A percentile compares a stretch with the other conserved stretches of the same genome.
Conservation (phyloP, 2,113 vertebrate species). For the Symphodus melops region DNA sequence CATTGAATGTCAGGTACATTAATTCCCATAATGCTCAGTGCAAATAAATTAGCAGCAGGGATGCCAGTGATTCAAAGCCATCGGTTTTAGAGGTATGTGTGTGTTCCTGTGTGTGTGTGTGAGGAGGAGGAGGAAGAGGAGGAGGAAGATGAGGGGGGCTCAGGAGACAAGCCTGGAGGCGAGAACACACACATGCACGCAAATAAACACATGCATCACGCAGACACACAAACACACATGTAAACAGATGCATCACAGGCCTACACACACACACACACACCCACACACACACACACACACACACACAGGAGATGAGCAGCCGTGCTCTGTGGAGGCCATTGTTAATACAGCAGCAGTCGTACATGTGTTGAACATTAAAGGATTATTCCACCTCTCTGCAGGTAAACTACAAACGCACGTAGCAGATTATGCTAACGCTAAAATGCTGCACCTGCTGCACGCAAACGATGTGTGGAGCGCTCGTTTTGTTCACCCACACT, state of each 20-base stretch:
- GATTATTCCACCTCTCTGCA: constrained; percentile 26
- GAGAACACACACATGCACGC: constrained; percentile 79
- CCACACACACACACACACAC: constrained; percentile 27
- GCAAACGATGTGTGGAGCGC: not conserved
- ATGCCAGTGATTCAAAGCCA: constrained; percentile 94
- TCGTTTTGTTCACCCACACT: not conserved
- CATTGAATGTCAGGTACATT: constrained; percentile 95
- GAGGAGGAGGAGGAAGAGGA: constrained; percentile 13
- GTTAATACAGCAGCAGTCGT: constrained; percentile 45
- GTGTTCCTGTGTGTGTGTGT: constrained; percentile 49
- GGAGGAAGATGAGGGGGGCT: constrained; percentile 80
- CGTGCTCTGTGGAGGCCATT: constrained; percentile 34
- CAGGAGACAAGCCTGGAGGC: constrained; percentile 91
- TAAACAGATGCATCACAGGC: constrained; percentile 62
- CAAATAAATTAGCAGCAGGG: constrained; percentile 93
- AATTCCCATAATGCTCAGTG: constrained; percentile 96
- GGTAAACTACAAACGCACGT: not conserved
- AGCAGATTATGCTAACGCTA: not conserved
- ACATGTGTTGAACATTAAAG: constrained; percentile 48
- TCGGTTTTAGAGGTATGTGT: constrained; percentile 86
- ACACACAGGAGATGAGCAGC: constrained; percentile 21
- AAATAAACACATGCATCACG: constrained; percentile 35
- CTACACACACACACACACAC: constrained; percentile 27
- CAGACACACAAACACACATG: constrained; percentile 53
- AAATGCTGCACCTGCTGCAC: not conserved